Evolutionary conservation across 53 echinoderm and acorn worm genomes (phyloP).

Genomic region (Temnopleurus reevesii): DNA sequence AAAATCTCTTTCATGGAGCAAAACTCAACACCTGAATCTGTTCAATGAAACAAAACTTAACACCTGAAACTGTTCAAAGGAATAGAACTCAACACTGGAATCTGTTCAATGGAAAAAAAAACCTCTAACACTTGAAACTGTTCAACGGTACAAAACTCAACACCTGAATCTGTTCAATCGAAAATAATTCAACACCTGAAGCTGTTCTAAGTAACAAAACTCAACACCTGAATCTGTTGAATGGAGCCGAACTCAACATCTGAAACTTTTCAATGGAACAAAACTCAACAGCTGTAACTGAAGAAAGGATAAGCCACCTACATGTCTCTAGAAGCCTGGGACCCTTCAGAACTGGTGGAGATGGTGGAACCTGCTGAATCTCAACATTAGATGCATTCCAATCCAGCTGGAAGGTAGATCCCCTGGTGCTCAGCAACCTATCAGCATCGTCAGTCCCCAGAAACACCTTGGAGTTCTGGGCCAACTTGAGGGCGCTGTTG

Average conservation of each 20-base stretch:
- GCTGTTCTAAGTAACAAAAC: no score
- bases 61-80: no score
- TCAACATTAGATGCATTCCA: constrained; percentile 14
- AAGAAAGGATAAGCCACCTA: constrained; percentile 6
- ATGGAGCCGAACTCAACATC: no score
- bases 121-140: neutral
- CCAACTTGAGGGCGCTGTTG: neutral
- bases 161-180: no score
- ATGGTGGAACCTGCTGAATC: neutral
- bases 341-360: neutral
- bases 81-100: no score
- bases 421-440: constrained; percentile 17
- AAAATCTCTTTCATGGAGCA: no score
- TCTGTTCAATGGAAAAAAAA: no score
- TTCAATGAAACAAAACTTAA: no score
- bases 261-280: neutral
- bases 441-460: constrained; percentile 30
- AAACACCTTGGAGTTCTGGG: constrained; percentile 15
- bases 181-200: no score
- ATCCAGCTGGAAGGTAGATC: constrained; percentile 33
- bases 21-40: no score
- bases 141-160: no score
- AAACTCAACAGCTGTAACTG: neutral
- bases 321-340: constrained; percentile 21
- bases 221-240: no score